These are phyloP conservation scores for Heliconius eleuchia DNA, from an alignment of 1,140 invertebrate species.

Conservation along the genomic window DNA sequence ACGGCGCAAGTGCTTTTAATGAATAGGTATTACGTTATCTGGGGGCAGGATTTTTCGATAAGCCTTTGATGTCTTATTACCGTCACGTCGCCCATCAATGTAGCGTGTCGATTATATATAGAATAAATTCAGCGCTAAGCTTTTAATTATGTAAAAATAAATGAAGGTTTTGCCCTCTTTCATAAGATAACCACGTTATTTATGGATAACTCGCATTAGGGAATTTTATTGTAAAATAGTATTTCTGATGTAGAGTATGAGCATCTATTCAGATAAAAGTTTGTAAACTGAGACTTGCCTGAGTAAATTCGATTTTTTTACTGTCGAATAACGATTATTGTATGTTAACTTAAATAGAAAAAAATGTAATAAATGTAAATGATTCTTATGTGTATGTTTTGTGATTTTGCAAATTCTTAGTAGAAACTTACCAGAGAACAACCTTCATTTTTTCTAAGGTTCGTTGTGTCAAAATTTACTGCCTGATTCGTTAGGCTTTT, in stretches of 20 bases:
- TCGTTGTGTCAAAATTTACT: too few species aligned
- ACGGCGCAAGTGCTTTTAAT: constrained; percentile 67
- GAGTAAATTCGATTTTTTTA: too few species aligned
- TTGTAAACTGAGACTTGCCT: too few species aligned
- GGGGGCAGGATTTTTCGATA: constrained; percentile 64
- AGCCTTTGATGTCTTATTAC: constrained; percentile 75
- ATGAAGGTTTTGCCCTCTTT: constrained; percentile 21
- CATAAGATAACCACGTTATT: constrained; percentile 29
- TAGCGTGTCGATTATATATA: constrained; percentile 56
- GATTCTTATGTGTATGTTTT: too few species aligned
- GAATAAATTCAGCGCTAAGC: constrained; percentile 68
- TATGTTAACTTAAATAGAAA: too few species aligned
- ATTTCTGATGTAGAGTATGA: neutral
- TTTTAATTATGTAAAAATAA: constrained; percentile 56
- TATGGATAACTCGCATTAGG: constrained; percentile 22
- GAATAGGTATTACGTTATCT: constrained; percentile 69
- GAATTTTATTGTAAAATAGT: constrained; percentile 1
- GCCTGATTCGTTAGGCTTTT: too few species aligned
- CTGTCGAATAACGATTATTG: too few species aligned
- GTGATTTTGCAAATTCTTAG: too few species aligned
- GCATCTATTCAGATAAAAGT: too few species aligned
- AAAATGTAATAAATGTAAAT: too few species aligned
- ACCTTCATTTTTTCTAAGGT: too few species aligned
- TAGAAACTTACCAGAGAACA: too few species aligned
- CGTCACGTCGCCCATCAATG: constrained; percentile 48